Evolutionary conservation across 2,113 vertebrate genomes (phyloP).

Genomic region (Pseudonaja textilis): DNA sequence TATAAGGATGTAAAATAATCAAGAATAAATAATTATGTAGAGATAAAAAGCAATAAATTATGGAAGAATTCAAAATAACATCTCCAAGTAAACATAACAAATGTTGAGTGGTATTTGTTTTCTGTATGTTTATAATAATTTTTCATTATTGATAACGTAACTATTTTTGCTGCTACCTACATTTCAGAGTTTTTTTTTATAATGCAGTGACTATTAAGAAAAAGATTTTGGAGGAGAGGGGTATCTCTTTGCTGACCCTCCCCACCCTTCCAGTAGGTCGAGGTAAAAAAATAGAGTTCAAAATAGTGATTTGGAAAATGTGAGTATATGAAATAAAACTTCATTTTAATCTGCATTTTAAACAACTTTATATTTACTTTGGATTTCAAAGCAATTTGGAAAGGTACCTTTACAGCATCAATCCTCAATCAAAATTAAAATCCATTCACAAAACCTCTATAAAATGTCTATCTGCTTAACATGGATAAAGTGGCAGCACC

Average conservation of each 20-base stretch:
- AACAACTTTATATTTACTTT: neutral
- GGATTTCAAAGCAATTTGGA: neutral
- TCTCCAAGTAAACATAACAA: neutral
- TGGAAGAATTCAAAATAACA: neutral
- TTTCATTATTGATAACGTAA: neutral
- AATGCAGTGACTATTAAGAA: neutral
- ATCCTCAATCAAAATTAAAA: neutral
- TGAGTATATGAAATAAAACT: neutral
- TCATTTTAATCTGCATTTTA: neutral
- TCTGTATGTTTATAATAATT: neutral
- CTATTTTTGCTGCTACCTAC: neutral
- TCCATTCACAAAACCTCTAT: neutral
- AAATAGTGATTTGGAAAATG: neutral
- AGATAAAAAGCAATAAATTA: neutral
- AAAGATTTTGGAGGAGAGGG: neutral
- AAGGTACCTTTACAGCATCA: neutral
- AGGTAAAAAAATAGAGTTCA: neutral
- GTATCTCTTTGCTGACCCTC: neutral
- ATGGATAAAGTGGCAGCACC: neutral
- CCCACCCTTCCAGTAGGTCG: neutral
- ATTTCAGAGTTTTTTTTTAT: neutral
- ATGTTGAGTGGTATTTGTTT: neutral
- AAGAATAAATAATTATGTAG: neutral
- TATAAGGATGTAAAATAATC: neutral
- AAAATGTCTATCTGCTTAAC: neutral